Conservation (phyloP, 2,888 invertebrate genomes). For the Drosophila kuntzei region DNA sequence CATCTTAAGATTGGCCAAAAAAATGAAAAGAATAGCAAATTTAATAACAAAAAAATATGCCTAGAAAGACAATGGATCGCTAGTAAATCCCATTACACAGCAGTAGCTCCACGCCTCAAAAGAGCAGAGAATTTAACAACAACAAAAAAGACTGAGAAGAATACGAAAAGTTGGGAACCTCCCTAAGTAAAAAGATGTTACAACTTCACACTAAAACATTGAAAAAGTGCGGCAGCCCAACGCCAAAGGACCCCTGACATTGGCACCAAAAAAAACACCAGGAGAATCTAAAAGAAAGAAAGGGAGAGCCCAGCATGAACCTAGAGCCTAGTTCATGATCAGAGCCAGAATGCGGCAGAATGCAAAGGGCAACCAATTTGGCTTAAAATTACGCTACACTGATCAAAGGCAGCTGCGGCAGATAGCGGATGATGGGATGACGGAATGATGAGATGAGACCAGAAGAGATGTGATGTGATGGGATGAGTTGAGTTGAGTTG, state of each 20-base stretch:
- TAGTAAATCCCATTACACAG: conserved; percentile 74
- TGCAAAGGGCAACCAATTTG: conserved; percentile 73
- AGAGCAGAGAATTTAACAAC: conserved; percentile 51
- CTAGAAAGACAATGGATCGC: conserved; percentile 48
- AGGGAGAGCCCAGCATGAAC: conserved; percentile 38
- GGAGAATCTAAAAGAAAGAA: conserved; percentile 8
- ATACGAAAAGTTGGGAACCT: conserved; percentile 17
- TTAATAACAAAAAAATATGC: conserved; percentile 32
- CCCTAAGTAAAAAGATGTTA: conserved; percentile 68
- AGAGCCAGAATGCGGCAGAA: conserved; percentile 48
- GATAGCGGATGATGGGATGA: conserved; percentile 56
- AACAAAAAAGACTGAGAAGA: background rate
- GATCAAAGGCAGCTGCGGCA: conserved; percentile 80
- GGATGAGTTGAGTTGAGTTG: conserved; percentile 5
- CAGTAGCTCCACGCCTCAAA: conserved; percentile 77
- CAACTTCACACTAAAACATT: conserved; percentile 82
- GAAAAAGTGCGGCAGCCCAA: conserved; percentile 74
- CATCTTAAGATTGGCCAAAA: background rate
- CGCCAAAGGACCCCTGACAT: conserved; percentile 68
- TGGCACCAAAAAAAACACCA: conserved; percentile 52
- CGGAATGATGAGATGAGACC: conserved; percentile 26
- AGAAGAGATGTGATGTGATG: background rate
- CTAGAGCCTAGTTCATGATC: background rate
- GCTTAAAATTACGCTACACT: conserved; percentile 83
- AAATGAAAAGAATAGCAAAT: conserved; percentile 23